These are phyloP conservation scores for Hypotaenidia philippensis DNA, from an alignment of 2,797 vertebrate species.

Conservation along the genomic window DNA sequence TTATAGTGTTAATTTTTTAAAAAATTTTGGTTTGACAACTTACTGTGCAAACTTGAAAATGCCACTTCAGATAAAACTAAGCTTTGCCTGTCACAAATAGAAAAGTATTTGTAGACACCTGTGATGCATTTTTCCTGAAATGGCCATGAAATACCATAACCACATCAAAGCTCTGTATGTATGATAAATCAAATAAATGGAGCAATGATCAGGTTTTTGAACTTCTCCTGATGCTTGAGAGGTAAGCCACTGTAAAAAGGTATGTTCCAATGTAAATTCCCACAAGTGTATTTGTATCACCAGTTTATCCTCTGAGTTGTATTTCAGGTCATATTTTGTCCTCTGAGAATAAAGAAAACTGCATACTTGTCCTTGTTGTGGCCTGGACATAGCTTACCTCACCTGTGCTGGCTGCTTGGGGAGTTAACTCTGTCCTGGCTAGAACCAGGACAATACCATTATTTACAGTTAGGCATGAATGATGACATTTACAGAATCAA, in stretches of 20 bases:
- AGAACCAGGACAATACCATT: background rate
- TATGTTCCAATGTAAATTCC: background rate
- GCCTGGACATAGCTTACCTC: too few relatives aligned
- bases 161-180: background rate
- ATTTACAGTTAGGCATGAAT: background rate
- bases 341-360: background rate
- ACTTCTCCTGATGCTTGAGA: background rate
- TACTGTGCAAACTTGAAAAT: conserved; percentile 20
- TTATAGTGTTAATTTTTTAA: conserved; percentile 10
- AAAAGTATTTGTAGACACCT: background rate
- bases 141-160: background rate
- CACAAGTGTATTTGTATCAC: background rate
- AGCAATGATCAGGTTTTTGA: background rate
- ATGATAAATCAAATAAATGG: background rate
- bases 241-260: background rate
- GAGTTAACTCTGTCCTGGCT: too few relatives aligned
- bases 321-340: background rate
- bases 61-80: background rate
- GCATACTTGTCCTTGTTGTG: background rate
- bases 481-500: background rate
- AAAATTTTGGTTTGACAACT: background rate
- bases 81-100: background rate
- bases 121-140: background rate
- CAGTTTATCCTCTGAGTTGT: background rate
- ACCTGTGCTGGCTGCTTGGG: too few relatives aligned